phyloP scores from a whole-genome alignment of 2,113 vertebrate genomes.

The Pithys albifrons region DNA sequence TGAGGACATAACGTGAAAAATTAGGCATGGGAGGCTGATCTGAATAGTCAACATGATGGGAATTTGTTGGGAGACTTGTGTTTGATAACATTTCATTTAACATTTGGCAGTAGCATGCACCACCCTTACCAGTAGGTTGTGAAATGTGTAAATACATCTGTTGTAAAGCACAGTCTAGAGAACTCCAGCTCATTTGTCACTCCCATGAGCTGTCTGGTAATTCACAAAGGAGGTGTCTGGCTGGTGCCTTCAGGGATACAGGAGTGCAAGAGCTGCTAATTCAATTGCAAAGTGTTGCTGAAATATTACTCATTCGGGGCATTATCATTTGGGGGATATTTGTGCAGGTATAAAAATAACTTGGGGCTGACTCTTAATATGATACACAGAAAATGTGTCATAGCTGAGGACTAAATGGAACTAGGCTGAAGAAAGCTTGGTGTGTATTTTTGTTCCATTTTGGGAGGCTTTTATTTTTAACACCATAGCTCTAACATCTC shows the following conservation, averaged over 20 bases:
- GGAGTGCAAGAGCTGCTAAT: not conserved
- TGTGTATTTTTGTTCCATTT: not conserved
- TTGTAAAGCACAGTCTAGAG: conserved; percentile 26
- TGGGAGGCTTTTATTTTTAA: not conserved
- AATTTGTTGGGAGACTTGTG: conserved; percentile 24
- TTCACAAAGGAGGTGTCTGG: conserved; percentile 3
- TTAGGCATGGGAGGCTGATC: not conserved
- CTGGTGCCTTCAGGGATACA: not conserved
- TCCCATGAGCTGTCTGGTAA: conserved; percentile 30
- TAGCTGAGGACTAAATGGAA: not conserved
- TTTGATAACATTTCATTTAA: conserved; percentile 65
- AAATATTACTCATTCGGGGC: not conserved
- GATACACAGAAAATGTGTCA: not conserved
- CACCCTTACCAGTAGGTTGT: conserved; percentile 22
- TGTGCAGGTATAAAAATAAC: conserved; percentile 12
- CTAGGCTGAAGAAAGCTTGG: not conserved
- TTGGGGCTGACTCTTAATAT: not conserved
- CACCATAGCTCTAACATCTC: not conserved
- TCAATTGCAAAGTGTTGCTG: conserved; percentile 33
- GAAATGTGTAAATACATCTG: conserved; percentile 74
- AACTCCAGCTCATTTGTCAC: conserved; percentile 56
- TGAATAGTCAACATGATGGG: not conserved
- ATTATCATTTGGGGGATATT: not conserved
- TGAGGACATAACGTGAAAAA: not conserved
- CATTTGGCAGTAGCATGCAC: conserved; percentile 41